Evolutionary conservation across 1,140 invertebrate genomes (phyloP), one percentile per base, ranked within the genome.

Genomic region (Pissodes strobi): DNA sequence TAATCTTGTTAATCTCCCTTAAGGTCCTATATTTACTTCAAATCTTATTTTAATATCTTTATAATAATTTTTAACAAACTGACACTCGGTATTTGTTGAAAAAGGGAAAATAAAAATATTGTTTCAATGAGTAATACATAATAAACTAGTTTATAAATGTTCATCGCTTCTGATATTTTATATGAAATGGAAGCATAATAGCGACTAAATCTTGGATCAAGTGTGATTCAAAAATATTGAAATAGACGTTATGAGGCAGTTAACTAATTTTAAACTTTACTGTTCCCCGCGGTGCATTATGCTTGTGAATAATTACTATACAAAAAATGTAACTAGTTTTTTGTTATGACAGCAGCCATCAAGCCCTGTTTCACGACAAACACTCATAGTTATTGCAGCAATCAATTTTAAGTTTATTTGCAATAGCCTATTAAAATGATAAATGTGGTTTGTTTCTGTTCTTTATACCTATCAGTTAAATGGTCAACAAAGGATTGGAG

Each of bases 361-460:
- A 67, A 69, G 59, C 52, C 56, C 46, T 61, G 64, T 66, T 69
- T 38, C 66, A 69, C 64, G 64, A 67, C 58, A 69, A 56, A 69
- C 65, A 51, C 51, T 62, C 52, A 65, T 70, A 68, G 68, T 70
- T 70, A 68, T 62, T 43, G 66, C 63, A 53, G 66, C 66, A 58
- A 70, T 70, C 66, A 70, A 70, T 70, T 59, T 57, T 37, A 37
- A 64, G 63, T 48, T 55, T 43, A 60, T 64, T 69, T 53, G 66
- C 69, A 68, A 70, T 66, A 60, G 66, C 58, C 69, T 68, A 68
- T 70, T 70, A 70, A 68, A 70, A 67, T 70, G 69, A 70, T 68
- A 34, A 59, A 70, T 68, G 37, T 21, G 41, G 30, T 30, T 53
- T 59, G 66, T 67, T 56, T 67, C 55, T 38, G 19, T 25, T 37